A percentile compares a stretch with the other conserved stretches of the same genome.
Evolutionary conservation across 1,140 invertebrate genomes (phyloP).

Genomic region (Diorhabda elongata): DNA sequence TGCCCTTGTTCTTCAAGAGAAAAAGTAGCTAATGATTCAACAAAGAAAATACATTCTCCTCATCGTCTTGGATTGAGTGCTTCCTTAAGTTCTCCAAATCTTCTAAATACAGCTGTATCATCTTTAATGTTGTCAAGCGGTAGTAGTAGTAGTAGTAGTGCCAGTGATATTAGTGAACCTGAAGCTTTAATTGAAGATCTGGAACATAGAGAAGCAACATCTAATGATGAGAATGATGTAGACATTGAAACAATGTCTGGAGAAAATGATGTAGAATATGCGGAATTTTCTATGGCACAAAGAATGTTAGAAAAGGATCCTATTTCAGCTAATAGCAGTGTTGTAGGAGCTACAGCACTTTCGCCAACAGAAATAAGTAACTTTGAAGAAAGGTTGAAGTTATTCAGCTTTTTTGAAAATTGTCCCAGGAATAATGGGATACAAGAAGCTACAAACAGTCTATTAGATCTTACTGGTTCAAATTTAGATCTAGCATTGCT

Average conservation of each 20-base stretch:
- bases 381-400: slow-evolving; percentile 40
- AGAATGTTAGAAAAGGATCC: slow-evolving; percentile 39
- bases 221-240: slow-evolving; percentile 47
- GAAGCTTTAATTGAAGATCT: slow-evolving; percentile 59
- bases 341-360: slow-evolving; percentile 27
- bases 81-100: slow-evolving; percentile 45
- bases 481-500: slow-evolving; percentile 28
- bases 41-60: slow-evolving; percentile 26
- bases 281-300: slow-evolving; percentile 56
- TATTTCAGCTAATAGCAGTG: slow-evolving; percentile 23
- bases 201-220: slow-evolving; percentile 48
- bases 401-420: slow-evolving; percentile 28
- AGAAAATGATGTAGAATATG: slow-evolving; percentile 73
- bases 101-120: slow-evolving; percentile 41
- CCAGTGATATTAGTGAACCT: slow-evolving; percentile 62
- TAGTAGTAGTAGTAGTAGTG: slow-evolving; percentile 52
- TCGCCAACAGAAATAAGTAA: slow-evolving; percentile 28
- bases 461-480: slow-evolving; percentile 24
- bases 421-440: slow-evolving; percentile 10
- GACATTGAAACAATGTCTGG: slow-evolving; percentile 76
- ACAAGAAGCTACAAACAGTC: slow-evolving; percentile 3
- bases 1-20: slow-evolving; percentile 12
- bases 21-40: slow-evolving; percentile 5
- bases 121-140: slow-evolving; percentile 48
- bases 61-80: slow-evolving; percentile 36